Conservation (phyloP, 2,113 vertebrate species). For the Balaeniceps rex region DNA sequence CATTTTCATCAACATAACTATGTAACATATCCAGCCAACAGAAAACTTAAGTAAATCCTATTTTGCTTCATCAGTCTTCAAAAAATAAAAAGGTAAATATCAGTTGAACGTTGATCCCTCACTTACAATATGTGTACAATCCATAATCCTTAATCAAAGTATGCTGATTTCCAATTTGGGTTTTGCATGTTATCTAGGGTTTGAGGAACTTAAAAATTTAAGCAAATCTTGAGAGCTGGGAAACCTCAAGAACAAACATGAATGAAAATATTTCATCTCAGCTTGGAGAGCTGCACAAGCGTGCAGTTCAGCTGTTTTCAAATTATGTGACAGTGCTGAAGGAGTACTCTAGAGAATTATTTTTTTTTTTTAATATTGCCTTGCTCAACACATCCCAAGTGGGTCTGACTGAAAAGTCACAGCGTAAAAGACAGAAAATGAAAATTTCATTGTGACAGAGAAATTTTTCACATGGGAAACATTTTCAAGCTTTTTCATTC, state of each 20-base stretch:
- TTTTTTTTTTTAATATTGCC: slow-evolving; percentile 2
- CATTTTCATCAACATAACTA: neutral
- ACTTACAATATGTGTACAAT: neutral
- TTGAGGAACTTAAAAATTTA: neutral
- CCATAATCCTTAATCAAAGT: neutral
- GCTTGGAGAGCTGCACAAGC: neutral
- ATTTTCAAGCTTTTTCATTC: slow-evolving; percentile 8
- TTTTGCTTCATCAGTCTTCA: neutral
- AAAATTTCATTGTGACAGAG: slow-evolving; percentile 37
- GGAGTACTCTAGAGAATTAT: neutral
- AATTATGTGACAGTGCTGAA: neutral
- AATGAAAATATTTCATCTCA: neutral
- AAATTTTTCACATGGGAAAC: slow-evolving; percentile 32
- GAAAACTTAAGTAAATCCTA: neutral
- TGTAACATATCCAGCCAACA: neutral
- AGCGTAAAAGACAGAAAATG: slow-evolving; percentile 11
- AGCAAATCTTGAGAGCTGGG: neutral
- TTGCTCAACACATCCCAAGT: neutral
- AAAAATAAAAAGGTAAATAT: neutral
- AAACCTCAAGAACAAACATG: neutral
- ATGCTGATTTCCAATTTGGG: neutral
- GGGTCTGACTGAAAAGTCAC: neutral
- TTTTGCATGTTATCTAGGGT: neutral
- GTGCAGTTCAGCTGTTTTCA: neutral
- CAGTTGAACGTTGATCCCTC: neutral